phyloP scores from a whole-genome alignment of 2,797 vertebrate species.

The Pseudopleuronectes americanus region DNA sequence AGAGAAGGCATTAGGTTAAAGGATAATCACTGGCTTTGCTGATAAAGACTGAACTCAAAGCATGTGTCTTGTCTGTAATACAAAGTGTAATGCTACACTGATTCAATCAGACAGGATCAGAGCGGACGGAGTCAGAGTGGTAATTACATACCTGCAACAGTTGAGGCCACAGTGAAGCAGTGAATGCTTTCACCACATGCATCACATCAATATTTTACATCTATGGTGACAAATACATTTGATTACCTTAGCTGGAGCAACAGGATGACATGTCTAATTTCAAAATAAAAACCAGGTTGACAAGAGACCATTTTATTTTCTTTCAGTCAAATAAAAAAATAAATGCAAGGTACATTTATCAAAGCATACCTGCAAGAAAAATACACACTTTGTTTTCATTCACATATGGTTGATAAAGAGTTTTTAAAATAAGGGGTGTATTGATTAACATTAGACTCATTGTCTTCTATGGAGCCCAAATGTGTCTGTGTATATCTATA shows the following conservation, averaged over 20 bases:
- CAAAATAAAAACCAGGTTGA: slow-evolving; percentile 30
- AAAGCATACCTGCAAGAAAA: too few relatives aligned
- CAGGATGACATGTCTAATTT: slow-evolving; percentile 14
- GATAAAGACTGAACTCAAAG: slow-evolving; percentile 12
- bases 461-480: too few relatives aligned
- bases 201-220: too few relatives aligned
- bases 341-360: neutral
- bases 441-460: neutral
- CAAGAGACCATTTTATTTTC: neutral
- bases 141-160: neutral
- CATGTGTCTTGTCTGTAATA: slow-evolving; percentile 14
- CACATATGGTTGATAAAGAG: neutral
- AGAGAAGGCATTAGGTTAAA: slow-evolving; percentile 6
- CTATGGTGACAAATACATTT: neutral
- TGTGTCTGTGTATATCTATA: too few relatives aligned
- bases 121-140: neutral
- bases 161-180: too few relatives aligned
- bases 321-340: neutral
- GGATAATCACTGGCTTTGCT: slow-evolving; percentile 18
- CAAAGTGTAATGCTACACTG: slow-evolving; percentile 24
- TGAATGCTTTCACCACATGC: too few relatives aligned
- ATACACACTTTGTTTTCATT: neutral
- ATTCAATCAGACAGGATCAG: slow-evolving; percentile 38
- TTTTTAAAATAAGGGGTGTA: neutral
- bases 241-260: slow-evolving; percentile 17